Conservation (phyloP, 2,888 invertebrate species). For the Willowsia nigromaculata region DNA sequence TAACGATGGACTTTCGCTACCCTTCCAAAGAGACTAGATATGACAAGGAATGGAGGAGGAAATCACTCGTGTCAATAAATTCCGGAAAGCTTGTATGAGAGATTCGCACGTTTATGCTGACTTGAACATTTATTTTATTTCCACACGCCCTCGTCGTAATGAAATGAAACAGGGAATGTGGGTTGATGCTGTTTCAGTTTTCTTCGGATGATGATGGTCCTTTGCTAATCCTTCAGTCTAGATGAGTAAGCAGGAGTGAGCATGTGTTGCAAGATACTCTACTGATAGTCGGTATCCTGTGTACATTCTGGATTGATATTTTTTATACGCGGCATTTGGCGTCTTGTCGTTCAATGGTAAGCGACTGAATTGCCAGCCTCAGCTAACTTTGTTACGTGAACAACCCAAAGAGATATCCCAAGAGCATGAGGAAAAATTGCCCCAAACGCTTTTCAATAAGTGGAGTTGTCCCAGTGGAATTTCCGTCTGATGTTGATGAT, state of each 20-base stretch:
- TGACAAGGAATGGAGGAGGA: conserved; percentile 43
- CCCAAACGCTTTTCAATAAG: conserved; percentile 78
- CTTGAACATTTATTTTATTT: conserved; percentile 56
- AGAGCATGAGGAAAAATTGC: conserved; percentile 76
- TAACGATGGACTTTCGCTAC: background rate
- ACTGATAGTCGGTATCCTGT: background rate
- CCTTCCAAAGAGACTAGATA: conserved; percentile 26
- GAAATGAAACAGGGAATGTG: conserved; percentile 39
- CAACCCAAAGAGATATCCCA: conserved; percentile 67
- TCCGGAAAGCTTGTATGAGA: conserved; percentile 43
- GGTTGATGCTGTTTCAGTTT: conserved; percentile 32
- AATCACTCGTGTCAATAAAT: conserved; percentile 69
- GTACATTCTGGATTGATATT: background rate
- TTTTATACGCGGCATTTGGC: background rate
- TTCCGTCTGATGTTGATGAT: conserved; percentile 67
- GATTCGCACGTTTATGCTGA: conserved; percentile 67
- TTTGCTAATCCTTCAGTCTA: conserved; percentile 48
- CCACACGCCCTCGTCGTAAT: conserved; percentile 5
- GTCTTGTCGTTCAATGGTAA: conserved; percentile 51
- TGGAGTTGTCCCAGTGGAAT: conserved; percentile 75
- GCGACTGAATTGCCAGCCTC: conserved; percentile 59
- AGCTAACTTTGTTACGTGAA: conserved; percentile 72
- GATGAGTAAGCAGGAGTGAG: background rate
- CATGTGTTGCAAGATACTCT: background rate
- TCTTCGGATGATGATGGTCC: conserved; percentile 34